These are phyloP conservation scores for Gallinago solitaria DNA, from an alignment of 2,797 vertebrate species.

Conservation along the genomic window DNA sequence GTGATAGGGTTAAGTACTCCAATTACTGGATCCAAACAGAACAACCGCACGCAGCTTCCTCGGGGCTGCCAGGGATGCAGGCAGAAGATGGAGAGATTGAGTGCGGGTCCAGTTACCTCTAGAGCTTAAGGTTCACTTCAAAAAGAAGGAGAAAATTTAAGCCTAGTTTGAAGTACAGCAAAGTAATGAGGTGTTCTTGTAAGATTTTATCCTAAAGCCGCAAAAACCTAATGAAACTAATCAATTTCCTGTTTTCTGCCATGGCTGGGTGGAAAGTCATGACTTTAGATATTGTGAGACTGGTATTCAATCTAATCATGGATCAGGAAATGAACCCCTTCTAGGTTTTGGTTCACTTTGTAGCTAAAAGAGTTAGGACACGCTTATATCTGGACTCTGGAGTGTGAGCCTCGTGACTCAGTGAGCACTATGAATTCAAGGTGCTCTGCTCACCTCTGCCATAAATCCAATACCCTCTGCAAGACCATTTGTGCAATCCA, in stretches of 20 bases:
- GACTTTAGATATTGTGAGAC: neutral
- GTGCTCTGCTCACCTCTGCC: neutral
- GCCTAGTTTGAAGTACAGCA: neutral
- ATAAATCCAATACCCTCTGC: neutral
- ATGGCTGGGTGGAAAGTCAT: accelerated
- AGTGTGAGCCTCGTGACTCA: neutral
- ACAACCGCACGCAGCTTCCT: neutral
- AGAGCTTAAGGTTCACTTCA: neutral
- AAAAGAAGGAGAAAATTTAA: neutral
- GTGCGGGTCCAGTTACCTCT: neutral
- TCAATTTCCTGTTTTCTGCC: neutral
- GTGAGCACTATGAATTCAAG: neutral
- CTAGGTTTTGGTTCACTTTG: neutral
- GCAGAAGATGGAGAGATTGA: neutral
- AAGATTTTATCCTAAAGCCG: neutral
- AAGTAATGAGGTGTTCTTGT: neutral
- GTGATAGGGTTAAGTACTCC: neutral
- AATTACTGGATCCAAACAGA: neutral
- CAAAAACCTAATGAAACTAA: neutral
- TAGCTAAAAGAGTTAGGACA: neutral
- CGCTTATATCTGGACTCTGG: neutral
- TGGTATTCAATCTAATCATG: neutral
- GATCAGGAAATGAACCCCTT: neutral
- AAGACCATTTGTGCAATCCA: neutral
- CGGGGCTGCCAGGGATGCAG: neutral